Base-by-base conservation (phyloP, 2,797 vertebrate genomes). In the Chaenodraco wilsoni region DNA sequence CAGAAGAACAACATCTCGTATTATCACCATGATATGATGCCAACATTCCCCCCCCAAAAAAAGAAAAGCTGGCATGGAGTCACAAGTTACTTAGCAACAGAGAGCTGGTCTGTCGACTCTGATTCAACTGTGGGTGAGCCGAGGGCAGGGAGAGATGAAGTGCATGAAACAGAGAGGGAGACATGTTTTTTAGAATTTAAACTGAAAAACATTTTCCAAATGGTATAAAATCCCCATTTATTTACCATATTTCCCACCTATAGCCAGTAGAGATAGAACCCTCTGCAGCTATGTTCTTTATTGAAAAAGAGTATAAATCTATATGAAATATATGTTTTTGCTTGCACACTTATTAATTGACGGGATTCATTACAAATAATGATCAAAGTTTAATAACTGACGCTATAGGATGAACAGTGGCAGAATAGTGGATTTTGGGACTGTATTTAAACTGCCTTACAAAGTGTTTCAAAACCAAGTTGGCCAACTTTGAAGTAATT, bases 21-120 rank as follows among this genome's bases (percentile, higher is more conserved):
- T 67, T 40, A 67, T 72, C 71, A 78, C 13, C n/a, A 31, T 48
- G 41, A 68, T 69, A 43, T 77, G 62, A 83, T 66, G 78, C 79
- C 75, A 86, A 74, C 33, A 37, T 9, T 9, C 33, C 33, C 33
- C 8, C 79, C 73, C 80, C 17, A 44, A 75, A 84, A 83, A 84
- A 79, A 80, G 77, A 14, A 16, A 55, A 55, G 50, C 66, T 78
- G 78, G 74, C 65, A 69, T 15, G 21, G 65, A 86, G 61, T 89
- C 59, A 51, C 2, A 0, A 78, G 87, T 93, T 81, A 86, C 88
- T 81, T 79, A 85, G 88, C 88, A 91, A 91, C 86, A 84, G 74
- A 68, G 76, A 87, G 71, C 69, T 76, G 84, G 67, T 86, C 82
- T 87, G 63, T 55, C 7, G 9, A 77, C 27, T 73, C 31, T 64